Conservation (phyloP, 2,888 invertebrate genomes). For the Diarsia mendica region DNA sequence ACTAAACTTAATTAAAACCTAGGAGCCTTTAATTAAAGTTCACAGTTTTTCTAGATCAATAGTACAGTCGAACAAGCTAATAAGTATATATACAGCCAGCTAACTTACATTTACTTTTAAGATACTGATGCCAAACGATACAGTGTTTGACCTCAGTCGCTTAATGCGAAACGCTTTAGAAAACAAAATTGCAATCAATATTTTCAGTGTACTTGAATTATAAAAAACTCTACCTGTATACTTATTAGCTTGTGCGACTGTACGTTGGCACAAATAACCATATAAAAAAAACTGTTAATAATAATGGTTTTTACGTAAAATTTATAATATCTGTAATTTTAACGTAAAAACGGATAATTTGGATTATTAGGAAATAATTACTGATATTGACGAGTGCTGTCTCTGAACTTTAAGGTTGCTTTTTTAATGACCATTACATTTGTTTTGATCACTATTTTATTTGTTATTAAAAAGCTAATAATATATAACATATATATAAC, state of each 20-base stretch:
- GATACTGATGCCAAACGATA: no score
- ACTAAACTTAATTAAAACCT: slow-evolving; percentile 32
- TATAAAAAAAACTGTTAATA: background rate
- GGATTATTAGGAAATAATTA: background rate
- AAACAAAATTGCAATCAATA: no score
- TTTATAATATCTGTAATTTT: background rate
- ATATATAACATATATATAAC: no score
- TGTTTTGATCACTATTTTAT: background rate
- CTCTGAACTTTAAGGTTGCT: background rate
- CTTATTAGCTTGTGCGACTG: no score
- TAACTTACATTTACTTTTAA: no score
- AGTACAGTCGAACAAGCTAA: no score
- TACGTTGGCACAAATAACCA: background rate
- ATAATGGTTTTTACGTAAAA: background rate
- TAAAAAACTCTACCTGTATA: no score
- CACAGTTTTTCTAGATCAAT: background rate
- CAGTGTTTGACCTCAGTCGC: no score
- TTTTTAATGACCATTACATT: background rate
- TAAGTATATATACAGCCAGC: no score
- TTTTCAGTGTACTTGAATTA: no score
- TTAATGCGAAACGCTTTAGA: no score
- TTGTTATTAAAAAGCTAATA: background rate
- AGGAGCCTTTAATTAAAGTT: slow-evolving; percentile 11
- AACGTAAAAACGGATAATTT: background rate
- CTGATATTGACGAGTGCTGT: background rate